Conservation (phyloP, 2,113 vertebrate species). For the Psilopogon haemacephalus region DNA sequence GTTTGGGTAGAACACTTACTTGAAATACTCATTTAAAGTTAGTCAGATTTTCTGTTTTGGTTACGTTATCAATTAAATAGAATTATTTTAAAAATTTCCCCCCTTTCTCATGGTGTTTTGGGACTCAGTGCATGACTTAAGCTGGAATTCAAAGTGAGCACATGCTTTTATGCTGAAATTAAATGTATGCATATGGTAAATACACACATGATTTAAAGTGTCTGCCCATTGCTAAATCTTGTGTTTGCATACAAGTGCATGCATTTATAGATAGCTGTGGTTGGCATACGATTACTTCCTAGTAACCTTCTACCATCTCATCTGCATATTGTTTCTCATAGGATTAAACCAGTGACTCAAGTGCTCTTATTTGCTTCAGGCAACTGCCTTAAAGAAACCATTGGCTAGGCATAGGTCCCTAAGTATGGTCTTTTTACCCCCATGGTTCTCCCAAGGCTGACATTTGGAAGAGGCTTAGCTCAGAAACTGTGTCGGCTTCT, state of each 20-base stretch:
- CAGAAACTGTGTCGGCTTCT: neutral
- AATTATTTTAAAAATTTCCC: neutral
- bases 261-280: neutral
- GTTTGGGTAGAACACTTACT: neutral
- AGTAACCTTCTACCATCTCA: neutral
- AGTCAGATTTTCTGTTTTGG: neutral
- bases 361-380: neutral
- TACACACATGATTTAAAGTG: neutral
- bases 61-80: neutral
- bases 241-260: neutral
- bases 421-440: fast-evolving
- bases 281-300: neutral
- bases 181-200: neutral
- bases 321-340: neutral
- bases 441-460: neutral
- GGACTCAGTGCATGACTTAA: neutral
- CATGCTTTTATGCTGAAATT: neutral
- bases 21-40: neutral
- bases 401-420: neutral
- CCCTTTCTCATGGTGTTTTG: neutral
- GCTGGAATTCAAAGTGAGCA: neutral
- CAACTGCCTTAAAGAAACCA: neutral
- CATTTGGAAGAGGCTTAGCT: neutral
- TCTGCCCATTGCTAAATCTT: neutral
- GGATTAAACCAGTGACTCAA: neutral